Base-by-base conservation (phyloP, 2,888 invertebrate species). In the Pandemis cinnamomeana region DNA sequence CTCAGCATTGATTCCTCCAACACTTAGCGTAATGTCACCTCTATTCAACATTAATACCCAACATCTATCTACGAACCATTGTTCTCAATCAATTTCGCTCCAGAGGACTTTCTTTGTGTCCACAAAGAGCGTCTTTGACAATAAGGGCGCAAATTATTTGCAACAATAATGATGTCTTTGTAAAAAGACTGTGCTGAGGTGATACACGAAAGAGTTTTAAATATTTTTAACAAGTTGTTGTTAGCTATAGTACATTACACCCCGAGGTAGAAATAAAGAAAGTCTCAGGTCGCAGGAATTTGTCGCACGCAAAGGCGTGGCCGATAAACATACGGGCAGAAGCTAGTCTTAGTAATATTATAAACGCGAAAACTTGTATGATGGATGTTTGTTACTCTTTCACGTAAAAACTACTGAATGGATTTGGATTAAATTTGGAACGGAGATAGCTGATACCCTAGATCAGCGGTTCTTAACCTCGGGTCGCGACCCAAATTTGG, bases 41-140 rank as follows among this genome's bases (percentile, higher is more conserved):
- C 72, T 66, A 70, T 61, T 67, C 58, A 66, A 27, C 5, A 73
- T 67, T 73, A 70, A 70, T 72, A 55, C 72, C 48, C 55, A 53
- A 70, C 73, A 70, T 74, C 74, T 62, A 71, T 70, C 70, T 67
- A 67, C 71, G 74, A 80, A 71, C 81, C 80, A 81, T 84, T 85
- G 83, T 84, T 84, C 84, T 80, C 79, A 81, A 83, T 82, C 80
- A 82, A 84, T 82, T 84, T 81, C 79, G 78, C 79, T 76, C 76
- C 77, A 78, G 80, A 80, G 78, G 80, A 80, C 80, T 78, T 77
- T 82, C 82, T 82, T 83, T 84, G 83, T 84, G 80, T 69, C 69
- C 62, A 73, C 78, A 79, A 80, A 81, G 82, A 81, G 78, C 76
- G 80, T 76, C 81, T 81, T 81, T 81, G 81, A 77, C 79, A 80